Evolutionary conservation across 2,797 vertebrate species (phyloP).

Genomic region (Manis pentadactyla): DNA sequence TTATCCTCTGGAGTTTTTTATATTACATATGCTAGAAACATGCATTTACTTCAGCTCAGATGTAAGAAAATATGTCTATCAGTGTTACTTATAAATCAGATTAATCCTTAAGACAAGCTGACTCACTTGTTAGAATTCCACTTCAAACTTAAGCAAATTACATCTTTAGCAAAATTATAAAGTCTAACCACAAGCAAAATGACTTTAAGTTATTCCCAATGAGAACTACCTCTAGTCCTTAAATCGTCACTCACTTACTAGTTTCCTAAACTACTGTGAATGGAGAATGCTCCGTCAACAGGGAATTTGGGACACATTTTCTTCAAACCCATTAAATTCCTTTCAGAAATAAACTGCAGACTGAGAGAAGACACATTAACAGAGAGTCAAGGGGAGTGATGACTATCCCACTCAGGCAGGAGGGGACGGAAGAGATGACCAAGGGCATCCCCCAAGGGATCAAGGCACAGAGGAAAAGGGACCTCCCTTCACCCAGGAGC

Average conservation of each 20-base stretch:
- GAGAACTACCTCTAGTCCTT: background rate
- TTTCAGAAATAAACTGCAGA: constrained; percentile 18
- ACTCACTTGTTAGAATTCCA: constrained; percentile 60
- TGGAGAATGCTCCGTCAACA: background rate
- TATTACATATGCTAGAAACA: constrained; percentile 71
- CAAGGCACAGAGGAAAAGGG: constrained; percentile 79
- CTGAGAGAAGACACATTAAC: background rate
- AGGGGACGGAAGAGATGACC: constrained; percentile 31
- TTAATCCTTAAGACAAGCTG: constrained; percentile 60
- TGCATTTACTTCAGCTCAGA: constrained; percentile 71
- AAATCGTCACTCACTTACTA: background rate
- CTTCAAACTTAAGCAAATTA: constrained; percentile 41
- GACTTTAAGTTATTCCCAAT: constrained; percentile 11
- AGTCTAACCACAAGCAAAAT: constrained; percentile 45
- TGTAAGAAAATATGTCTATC: constrained; percentile 79
- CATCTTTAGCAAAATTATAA: constrained; percentile 65
- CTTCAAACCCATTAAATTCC: background rate
- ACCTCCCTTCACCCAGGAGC: background rate
- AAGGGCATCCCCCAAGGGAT: constrained; percentile 19
- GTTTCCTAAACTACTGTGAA: background rate
- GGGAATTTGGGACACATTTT: background rate
- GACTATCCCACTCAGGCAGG: background rate
- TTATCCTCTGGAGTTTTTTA: constrained; percentile 72
- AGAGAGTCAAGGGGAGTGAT: background rate
- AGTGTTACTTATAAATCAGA: constrained; percentile 67